These are phyloP conservation scores for Panzeria rudis DNA, from an alignment of 2,888 invertebrate species.

Conservation along the genomic window DNA sequence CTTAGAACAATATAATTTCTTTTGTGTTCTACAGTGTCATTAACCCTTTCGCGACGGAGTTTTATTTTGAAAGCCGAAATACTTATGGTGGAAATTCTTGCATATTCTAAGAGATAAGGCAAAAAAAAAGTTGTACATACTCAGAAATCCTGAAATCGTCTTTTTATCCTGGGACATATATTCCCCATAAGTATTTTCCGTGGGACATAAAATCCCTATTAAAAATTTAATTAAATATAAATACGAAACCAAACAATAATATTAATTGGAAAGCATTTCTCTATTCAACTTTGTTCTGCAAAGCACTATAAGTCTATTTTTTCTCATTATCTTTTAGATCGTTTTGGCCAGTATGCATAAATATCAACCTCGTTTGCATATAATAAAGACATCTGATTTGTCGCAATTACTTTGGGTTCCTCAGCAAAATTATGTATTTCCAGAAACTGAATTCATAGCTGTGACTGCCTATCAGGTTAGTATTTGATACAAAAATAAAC, in stretches of 20 bases:
- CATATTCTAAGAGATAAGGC: too few species aligned
- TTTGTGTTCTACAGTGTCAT: too few species aligned
- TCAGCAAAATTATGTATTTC: conserved; percentile 88
- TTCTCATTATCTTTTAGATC: conserved; percentile 85
- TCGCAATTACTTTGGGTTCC: conserved; percentile 89
- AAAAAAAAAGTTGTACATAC: too few species aligned
- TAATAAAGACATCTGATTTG: conserved; percentile 91
- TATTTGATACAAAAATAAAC: conserved; percentile 64
- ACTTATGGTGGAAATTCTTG: too few species aligned
- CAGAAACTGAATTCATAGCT: conserved; percentile 96
- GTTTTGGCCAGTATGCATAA: conserved; percentile 98
- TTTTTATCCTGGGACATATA: too few species aligned
- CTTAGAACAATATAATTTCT: too few species aligned
- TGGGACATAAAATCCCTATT: too few species aligned
- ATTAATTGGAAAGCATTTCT: not conserved
- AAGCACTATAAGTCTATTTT: not conserved
- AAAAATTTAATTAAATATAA: not conserved
- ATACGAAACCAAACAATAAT: not conserved
- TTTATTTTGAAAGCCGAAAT: too few species aligned
- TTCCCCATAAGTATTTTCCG: too few species aligned
- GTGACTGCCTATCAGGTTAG: conserved; percentile 97
- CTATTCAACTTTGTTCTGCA: not conserved
- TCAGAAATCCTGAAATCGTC: too few species aligned
- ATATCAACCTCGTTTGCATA: conserved; percentile 94
- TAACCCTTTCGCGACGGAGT: too few species aligned